phyloP scores from a whole-genome alignment of 2,113 vertebrate species.

The Neotragus moschatus region DNA sequence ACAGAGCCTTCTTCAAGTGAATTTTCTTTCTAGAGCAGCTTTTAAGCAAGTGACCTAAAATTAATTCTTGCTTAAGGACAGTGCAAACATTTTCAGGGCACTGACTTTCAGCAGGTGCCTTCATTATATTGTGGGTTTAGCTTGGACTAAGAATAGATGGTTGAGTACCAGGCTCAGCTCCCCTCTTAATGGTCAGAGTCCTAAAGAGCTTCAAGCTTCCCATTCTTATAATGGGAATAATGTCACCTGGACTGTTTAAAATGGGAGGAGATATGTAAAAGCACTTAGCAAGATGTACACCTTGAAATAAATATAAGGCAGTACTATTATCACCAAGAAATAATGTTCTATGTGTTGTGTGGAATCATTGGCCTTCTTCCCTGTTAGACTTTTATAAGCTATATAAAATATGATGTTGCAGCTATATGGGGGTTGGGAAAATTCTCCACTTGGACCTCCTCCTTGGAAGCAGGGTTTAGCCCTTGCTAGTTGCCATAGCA shows the following conservation, averaged over 20 bases:
- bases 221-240: neutral
- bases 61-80: neutral
- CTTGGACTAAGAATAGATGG: too few relatives aligned
- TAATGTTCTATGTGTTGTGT: neutral
- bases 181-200: accelerated
- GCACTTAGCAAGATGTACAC: neutral
- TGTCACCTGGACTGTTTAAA: neutral
- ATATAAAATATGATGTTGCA: neutral
- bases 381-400: neutral
- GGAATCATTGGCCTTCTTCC: neutral
- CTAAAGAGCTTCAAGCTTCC: neutral
- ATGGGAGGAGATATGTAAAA: neutral
- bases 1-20: neutral
- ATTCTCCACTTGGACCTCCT: neutral
- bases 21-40: neutral
- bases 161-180: neutral
- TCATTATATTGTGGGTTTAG: neutral
- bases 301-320: neutral
- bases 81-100: neutral
- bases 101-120: neutral
- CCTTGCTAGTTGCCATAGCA: too few relatives aligned
- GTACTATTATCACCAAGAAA: neutral
- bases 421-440: neutral
- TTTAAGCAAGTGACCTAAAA: neutral
- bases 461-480: neutral